Evolutionary conservation across 2,888 invertebrate genomes (phyloP).

Genomic region (Drosophila atripex): DNA sequence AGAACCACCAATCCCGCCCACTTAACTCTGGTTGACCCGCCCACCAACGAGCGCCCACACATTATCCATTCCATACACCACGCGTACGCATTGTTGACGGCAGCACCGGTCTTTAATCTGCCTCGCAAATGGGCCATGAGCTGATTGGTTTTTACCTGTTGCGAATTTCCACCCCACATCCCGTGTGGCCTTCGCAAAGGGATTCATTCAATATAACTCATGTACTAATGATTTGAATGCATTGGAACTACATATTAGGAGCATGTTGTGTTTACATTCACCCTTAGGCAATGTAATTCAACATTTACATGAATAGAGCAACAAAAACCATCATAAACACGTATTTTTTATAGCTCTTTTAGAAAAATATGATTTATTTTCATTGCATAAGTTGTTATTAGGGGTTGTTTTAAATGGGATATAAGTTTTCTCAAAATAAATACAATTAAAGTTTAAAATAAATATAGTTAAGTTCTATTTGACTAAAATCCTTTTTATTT

Average conservation of each 20-base stretch:
- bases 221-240: not conserved
- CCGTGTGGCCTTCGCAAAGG: not conserved
- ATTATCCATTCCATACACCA: not conserved
- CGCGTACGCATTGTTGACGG: slow-evolving; percentile 4
- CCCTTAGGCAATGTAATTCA: not conserved
- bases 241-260: not conserved
- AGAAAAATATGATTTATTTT: too few relatives aligned
- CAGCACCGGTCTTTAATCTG: slow-evolving; percentile 32
- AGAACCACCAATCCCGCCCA: slow-evolving; percentile 11
- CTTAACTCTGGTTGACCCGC: slow-evolving; percentile 1
- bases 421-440: too few relatives aligned
- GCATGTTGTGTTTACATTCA: not conserved
- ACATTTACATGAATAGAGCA: not conserved
- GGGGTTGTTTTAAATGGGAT: too few relatives aligned
- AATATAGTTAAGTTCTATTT: too few relatives aligned
- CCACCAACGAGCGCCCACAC: slow-evolving; percentile 1
- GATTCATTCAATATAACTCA: not conserved
- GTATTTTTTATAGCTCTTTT: not conserved
- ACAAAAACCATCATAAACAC: not conserved
- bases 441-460: too few relatives aligned
- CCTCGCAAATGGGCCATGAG: slow-evolving; percentile 46
- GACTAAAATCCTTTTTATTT: not conserved
- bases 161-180: slow-evolving; percentile 7
- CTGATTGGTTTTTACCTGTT: slow-evolving; percentile 44
- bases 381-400: too few relatives aligned